phyloP scores from a whole-genome alignment of 2,888 invertebrate species.

The Stomorhina lunata region DNA sequence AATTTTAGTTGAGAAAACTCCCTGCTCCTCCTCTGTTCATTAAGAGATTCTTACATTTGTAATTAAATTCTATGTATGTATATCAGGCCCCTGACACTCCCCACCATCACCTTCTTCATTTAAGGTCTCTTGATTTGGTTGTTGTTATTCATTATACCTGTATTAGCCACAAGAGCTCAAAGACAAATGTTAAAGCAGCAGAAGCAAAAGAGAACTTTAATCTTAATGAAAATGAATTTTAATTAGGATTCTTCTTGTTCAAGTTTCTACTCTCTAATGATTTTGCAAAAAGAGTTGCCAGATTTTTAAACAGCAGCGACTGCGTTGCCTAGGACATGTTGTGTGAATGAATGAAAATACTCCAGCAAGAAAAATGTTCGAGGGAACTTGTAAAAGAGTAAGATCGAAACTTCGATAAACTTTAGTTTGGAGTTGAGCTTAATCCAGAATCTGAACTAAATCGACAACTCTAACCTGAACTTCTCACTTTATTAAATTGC shows the following conservation, averaged over 20 bases:
- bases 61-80: too few species aligned
- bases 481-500: too few species aligned
- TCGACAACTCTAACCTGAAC: too few species aligned
- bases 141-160: constrained; percentile 13
- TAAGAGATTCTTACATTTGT: neutral
- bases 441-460: too few species aligned
- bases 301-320: too few species aligned
- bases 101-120: neutral
- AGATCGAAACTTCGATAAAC: too few species aligned
- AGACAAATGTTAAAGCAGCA: neutral
- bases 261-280: constrained; percentile 32
- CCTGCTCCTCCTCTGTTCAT: neutral
- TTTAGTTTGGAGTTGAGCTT: too few species aligned
- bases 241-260: constrained; percentile 75
- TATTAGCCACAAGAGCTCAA: constrained; percentile 49
- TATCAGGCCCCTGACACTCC: neutral
- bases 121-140: neutral
- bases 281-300: constrained; percentile 29
- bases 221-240: constrained; percentile 77
- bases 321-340: too few species aligned
- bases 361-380: too few species aligned
- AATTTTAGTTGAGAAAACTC: constrained; percentile 18
- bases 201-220: constrained; percentile 29
- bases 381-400: too few species aligned
- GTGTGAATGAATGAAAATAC: too few species aligned